Base-by-base conservation (phyloP, 2,797 vertebrate genomes). In the Leptodactylus fallax region DNA sequence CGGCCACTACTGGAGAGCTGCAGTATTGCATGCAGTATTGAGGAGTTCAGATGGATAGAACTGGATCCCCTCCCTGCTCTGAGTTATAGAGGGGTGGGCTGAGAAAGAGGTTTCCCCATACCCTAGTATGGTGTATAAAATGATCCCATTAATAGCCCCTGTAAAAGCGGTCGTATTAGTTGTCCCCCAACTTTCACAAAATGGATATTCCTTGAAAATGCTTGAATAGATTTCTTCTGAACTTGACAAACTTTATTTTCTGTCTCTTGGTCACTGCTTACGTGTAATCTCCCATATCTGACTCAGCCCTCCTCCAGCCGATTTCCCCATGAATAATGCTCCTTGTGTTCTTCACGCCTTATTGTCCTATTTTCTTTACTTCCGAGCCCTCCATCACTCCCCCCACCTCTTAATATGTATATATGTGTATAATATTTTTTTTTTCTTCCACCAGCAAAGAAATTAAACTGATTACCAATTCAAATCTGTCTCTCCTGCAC, bases 391-490 rank as follows among this genome's bases (percentile, higher is more conserved):
- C 47, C 61, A 25, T n/a, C 21, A 47, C 45, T 4, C 45, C 27
- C n/a, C 45, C 47, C 14, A 51, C 71, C 23, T 61, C 23, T 77
- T 49, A 63, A 63, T 85, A 77, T 85, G 58, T 85, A 77, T 85
- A 85, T 25, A 76, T 85, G 72, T 85, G 76, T 85, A 65, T 85
- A 85, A 85, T 47, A 84, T 53, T 2, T n/a, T 63, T 63, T 74
- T 76, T 85, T 85, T 77, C n/a, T 23, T 61, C 71, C 19, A 94
- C 91, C 93, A 94, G 94, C 93, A 92, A 91, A 95, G 94, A 95
- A 95, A 95, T 93, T 94, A 94, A 92, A 94, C 95, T 95, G 93
- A 95, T 95, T 97, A 96, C 96, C 95, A 97, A 96, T 96, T 96
- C 95, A 96, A 94, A 96, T 95, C 94, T 93, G 87, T 94, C 92